Evolutionary conservation across 1,140 invertebrate species (phyloP), one percentile per base, ranked within the genome.

Genomic region (Trichonephila clavipes): DNA sequence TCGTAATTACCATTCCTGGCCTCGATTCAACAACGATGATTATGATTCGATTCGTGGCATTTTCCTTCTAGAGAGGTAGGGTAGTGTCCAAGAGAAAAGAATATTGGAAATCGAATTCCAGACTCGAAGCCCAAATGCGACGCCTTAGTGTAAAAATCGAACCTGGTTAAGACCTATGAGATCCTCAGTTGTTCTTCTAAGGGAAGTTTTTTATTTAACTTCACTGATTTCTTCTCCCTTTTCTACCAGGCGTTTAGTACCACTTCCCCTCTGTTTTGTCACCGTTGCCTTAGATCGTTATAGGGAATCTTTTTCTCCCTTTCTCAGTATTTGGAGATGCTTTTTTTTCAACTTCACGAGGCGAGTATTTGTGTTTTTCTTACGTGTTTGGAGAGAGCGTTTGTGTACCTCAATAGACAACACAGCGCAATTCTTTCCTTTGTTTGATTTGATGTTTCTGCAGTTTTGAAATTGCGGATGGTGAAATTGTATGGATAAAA

Each of bases 21-120:
- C 77, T 82, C 58, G 72, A 90, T 90, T 90, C 89, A 90, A 90
- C 86, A 88, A 64, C 89, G 51, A 82, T 90, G 89, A 90, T 90
- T 90, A 82, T 90, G 89, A 90, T 90, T 90, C 89, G 89, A 90
- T 90, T 90, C 72, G 72, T 61, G 58, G 58, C 72, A 90, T 28
- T 82, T 69, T 82, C 82, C 77, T n/a, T 82, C 72, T 51, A 51
- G 58, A 64, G 62, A 28, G 59, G 19, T 44, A 77, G 69, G 51
- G 21, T 77, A 34, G 16, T 66, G 88, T 24, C 88, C 21, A 34
- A 89, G 40, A 82, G 77, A 61, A 90, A 12, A 82, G 89, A 82
- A 58, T 90, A 90, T 90, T 90, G 89, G 77, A 82, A 90, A 90
- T 90, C 89, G 89, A 90, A 90, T 19, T 89, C 24, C 51, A 21